Evolutionary conservation across 2,888 invertebrate species (phyloP), one percentile per base, ranked within the genome.

Genomic region (Chalcis sispes): DNA sequence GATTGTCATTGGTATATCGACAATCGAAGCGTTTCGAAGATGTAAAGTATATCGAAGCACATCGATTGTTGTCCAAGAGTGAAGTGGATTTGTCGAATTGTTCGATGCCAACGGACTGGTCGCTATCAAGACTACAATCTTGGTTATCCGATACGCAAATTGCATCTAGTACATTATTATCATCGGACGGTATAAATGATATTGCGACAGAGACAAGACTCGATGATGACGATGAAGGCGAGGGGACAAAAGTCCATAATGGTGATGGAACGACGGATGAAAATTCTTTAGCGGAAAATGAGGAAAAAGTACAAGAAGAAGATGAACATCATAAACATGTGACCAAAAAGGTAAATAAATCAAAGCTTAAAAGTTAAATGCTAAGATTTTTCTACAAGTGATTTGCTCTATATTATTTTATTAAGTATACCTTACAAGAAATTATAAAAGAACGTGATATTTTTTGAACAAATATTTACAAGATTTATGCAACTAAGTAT

Each of bases 71-170:
- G 1, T 80, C 81, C 4, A 80, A 82, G 78, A 82, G 81, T 54
- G 79, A 81, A 27, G 64, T 77, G 15, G 81, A 82, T 29, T 32
- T 81, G n/a, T 76, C 82, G 15, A 69, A 58, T 58, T 58, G 69
- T 3, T 50, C 79, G 18, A 3, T 25, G n/a, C 48, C 69, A 52
- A 76, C 40, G 18, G 79, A 83, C 61, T 61, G 79, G 4, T 80
- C 79, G 23, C 56, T 79, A 25, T 77, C 79, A 8, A 79, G 69
- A 27, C 78, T 81, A n/a, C 81, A 78, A 36, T 74, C 75, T 42
- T 82, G 81, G 78, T 69, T 80, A 23, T 83, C 83, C 29, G 82
- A 83, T 73, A 77, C 83, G 15, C 78, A 80, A 20, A 75, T 81
- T 29, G 74, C 77, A 0, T 77, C 79, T 18, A 75, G 73, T 56